A percentile compares a stretch with the other conserved stretches of the same genome.
Conservation (phyloP, 2,113 vertebrate genomes). For the Dinomys branickii region DNA sequence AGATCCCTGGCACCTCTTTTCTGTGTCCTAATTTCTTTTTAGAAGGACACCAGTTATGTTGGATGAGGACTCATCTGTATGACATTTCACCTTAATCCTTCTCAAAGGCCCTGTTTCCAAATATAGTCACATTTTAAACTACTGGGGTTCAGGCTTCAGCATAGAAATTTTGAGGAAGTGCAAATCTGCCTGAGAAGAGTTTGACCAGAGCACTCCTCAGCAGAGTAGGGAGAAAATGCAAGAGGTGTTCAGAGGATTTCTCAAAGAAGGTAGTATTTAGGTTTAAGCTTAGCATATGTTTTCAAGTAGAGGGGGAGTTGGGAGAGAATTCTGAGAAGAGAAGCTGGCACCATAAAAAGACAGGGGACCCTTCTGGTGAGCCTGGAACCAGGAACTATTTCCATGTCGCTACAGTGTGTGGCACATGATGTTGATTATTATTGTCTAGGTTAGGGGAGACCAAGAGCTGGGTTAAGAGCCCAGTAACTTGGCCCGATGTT, state of each 20-base stretch:
- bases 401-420: background rate
- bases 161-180: background rate
- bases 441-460: background rate
- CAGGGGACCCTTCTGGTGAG: background rate
- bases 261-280: conserved; percentile 4
- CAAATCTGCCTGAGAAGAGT: background rate
- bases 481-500: background rate
- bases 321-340: background rate
- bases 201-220: background rate
- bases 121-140: background rate
- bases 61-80: background rate
- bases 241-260: background rate
- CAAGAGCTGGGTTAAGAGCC: background rate
- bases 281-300: background rate
- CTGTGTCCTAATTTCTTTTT: background rate
- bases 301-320: background rate
- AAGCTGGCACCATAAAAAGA: background rate
- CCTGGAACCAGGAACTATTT: background rate
- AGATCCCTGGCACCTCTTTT: background rate
- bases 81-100: background rate
- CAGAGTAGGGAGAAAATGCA: background rate
- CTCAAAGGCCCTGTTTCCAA: background rate
- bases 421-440: background rate
- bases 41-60: background rate
- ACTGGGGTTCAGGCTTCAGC: background rate